phyloP scores from a whole-genome alignment of 2,797 vertebrate species.

The Bucorvus abyssinicus region DNA sequence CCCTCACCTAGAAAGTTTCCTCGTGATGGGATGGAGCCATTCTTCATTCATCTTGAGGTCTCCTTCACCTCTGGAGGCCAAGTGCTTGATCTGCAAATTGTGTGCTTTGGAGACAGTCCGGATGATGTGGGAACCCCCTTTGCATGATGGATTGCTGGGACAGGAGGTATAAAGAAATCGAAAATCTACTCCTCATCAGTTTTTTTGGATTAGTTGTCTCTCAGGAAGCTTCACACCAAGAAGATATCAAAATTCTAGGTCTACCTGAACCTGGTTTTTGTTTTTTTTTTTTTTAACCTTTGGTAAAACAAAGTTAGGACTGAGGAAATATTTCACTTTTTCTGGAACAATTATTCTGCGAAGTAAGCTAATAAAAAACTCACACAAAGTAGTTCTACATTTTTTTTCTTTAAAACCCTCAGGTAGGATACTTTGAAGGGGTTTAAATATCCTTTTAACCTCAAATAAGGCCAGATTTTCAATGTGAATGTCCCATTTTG shows the following conservation, averaged over 20 bases:
- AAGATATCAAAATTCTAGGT: neutral
- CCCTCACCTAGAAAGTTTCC: neutral
- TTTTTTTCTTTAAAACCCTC: neutral
- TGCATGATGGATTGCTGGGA: neutral
- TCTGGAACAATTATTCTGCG: neutral
- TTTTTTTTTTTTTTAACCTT: neutral
- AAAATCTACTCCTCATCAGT: neutral
- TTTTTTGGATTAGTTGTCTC: neutral
- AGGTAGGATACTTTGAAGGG: neutral
- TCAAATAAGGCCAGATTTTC: neutral
- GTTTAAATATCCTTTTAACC: neutral
- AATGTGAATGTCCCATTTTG: neutral
- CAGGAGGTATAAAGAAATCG: neutral
- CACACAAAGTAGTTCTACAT: neutral
- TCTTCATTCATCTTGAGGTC: neutral
- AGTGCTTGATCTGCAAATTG: neutral
- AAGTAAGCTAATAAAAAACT: neutral
- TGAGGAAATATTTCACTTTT: neutral
- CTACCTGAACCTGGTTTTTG: neutral
- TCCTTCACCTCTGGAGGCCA: neutral
- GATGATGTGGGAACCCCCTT: accelerated
- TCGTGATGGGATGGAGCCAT: neutral
- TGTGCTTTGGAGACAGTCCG: neutral
- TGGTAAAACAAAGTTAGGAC: neutral
- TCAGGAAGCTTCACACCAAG: neutral